Evolutionary conservation across 2,888 invertebrate genomes (phyloP).

Genomic region (Dynastes grantii): DNA sequence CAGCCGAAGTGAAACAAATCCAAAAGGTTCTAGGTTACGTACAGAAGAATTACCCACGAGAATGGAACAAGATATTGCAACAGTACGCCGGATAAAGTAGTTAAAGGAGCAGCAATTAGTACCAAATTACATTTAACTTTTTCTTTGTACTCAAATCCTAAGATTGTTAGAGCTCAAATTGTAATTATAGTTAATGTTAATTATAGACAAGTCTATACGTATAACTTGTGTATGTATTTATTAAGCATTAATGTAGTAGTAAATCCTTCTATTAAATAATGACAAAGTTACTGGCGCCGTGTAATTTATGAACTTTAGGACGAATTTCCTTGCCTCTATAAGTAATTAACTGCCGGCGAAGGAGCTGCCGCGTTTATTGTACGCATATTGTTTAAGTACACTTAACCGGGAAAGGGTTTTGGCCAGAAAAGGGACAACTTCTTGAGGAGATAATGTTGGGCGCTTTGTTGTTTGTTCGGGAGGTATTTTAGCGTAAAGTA

Average conservation of each 20-base stretch:
- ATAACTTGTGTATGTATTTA: constrained; percentile 19
- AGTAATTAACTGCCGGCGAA: constrained; percentile 27
- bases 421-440: constrained; percentile 4
- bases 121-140: not conserved
- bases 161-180: not conserved
- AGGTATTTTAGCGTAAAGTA: not conserved
- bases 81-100: constrained; percentile 75
- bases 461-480: not conserved
- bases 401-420: not conserved
- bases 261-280: constrained; percentile 26
- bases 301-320: constrained; percentile 33
- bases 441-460: not conserved
- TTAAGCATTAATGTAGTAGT: constrained; percentile 13
- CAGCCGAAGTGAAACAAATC: constrained; percentile 81
- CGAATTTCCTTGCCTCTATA: not conserved
- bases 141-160: constrained; percentile 6
- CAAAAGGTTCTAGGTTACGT: constrained; percentile 83
- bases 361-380: not conserved
- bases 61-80: constrained; percentile 83
- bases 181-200: constrained; percentile 20
- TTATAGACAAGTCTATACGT: constrained; percentile 1
- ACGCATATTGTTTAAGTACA: constrained; percentile 7
- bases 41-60: constrained; percentile 83
- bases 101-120: constrained; percentile 7
- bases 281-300: constrained; percentile 11